Evolutionary conservation across 1,140 invertebrate species (phyloP).

Genomic region (Hydropsyche tenuis): DNA sequence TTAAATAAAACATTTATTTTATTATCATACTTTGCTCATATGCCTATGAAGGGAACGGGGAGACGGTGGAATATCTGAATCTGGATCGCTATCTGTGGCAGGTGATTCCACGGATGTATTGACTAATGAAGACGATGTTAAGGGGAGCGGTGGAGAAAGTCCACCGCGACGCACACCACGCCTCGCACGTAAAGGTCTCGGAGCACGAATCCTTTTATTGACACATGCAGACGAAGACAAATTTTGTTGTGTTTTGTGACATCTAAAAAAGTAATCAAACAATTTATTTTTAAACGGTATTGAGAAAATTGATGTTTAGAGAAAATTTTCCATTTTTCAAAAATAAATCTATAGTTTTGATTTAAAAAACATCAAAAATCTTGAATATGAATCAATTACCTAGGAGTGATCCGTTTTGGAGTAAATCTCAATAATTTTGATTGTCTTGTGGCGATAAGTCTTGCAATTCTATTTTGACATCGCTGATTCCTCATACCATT

Average conservation of each 20-base stretch:
- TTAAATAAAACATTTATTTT: neutral
- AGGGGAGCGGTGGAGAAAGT: slow-evolving; percentile 29
- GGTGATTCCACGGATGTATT: slow-evolving; percentile 8
- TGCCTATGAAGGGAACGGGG: slow-evolving; percentile 27
- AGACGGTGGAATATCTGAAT: slow-evolving; percentile 33
- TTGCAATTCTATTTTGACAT: slow-evolving; percentile 56
- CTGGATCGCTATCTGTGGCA: slow-evolving; percentile 34
- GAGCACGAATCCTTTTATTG: slow-evolving; percentile 23
- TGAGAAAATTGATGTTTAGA: no score
- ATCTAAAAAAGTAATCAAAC: slow-evolving; percentile 11
- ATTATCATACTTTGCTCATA: slow-evolving; percentile 43
- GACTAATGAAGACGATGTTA: slow-evolving; percentile 13
- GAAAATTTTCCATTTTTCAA: no score
- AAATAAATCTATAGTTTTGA: no score
- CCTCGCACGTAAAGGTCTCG: slow-evolving; percentile 27
- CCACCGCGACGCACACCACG: slow-evolving; percentile 28
- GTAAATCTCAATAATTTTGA: slow-evolving; percentile 53
- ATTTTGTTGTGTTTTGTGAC: slow-evolving; percentile 3
- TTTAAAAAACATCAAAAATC: no score
- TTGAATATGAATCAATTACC: slow-evolving; percentile 5
- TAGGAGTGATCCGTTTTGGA: slow-evolving; percentile 38
- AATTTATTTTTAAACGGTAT: no score
- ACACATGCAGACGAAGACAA: neutral
- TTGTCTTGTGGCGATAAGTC: slow-evolving; percentile 57
- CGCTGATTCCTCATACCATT: slow-evolving; percentile 55